These are phyloP conservation scores for Lichenostomus cassidix DNA, from an alignment of 2,113 vertebrate species.

Conservation along the genomic window DNA sequence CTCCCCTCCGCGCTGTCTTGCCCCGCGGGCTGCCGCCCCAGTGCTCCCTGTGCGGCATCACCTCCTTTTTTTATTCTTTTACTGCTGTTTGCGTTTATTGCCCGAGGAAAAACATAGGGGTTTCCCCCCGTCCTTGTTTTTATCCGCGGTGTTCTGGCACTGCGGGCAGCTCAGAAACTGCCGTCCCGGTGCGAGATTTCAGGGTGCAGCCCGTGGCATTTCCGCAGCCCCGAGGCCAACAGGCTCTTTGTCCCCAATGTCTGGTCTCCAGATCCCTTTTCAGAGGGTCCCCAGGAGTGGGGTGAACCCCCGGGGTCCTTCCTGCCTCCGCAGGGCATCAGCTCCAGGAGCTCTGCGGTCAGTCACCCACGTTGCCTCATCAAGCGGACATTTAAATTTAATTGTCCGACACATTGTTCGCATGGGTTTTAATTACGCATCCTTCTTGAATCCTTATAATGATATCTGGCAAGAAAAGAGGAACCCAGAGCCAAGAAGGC, in stretches of 20 bases:
- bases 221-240: neutral
- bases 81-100: neutral
- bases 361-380: neutral
- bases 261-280: neutral
- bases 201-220: neutral
- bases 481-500: neutral
- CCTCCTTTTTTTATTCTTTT: rapidly evolving
- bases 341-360: neutral
- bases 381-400: neutral
- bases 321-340: neutral
- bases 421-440: constrained; percentile 35
- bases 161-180: neutral
- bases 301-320: neutral
- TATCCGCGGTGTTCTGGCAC: rapidly evolving
- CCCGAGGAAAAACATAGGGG: neutral
- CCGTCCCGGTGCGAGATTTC: neutral
- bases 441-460: neutral
- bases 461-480: neutral
- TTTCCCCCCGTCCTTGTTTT: rapidly evolving
- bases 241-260: neutral
- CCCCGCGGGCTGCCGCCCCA: neutral
- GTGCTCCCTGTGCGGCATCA: neutral
- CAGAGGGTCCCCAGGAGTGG: neutral
- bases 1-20: neutral
- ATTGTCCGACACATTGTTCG: neutral